These are phyloP conservation scores for Luperina nickerlii DNA, from an alignment of 2,888 invertebrate species.

Conservation along the genomic window DNA sequence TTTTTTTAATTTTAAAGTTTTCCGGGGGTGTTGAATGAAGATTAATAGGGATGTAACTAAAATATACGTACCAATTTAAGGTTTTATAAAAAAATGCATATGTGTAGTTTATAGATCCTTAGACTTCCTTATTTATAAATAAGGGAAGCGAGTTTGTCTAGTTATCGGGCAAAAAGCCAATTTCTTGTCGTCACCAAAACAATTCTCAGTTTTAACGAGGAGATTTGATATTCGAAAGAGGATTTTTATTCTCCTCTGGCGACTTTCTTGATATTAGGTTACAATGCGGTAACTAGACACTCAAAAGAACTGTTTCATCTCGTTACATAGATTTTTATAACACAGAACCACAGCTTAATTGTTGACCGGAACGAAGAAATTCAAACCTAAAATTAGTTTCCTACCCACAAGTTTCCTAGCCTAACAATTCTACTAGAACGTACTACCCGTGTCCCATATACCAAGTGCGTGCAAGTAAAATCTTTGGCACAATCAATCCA, in stretches of 20 bases:
- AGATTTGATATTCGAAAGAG: not conserved
- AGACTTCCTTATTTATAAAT: not conserved
- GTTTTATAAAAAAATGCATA: not conserved
- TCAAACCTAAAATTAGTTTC: too few species aligned
- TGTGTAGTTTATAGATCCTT: not conserved
- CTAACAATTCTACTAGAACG: not conserved
- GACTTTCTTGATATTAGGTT: not conserved
- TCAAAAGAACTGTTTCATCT: not conserved
- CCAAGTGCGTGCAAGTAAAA: conserved; percentile 34
- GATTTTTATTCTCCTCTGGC: not conserved
- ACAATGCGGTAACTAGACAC: not conserved
- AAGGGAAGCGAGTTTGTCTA: not conserved
- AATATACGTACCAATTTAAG: not conserved
- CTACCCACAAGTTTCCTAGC: not conserved
- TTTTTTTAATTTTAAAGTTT: conserved; percentile 36
- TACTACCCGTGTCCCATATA: not conserved
- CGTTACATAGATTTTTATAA: not conserved
- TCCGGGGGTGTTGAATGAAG: not conserved
- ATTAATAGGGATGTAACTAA: conserved; percentile 10
- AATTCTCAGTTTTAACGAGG: not conserved
- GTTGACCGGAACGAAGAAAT: not conserved
- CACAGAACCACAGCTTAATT: not conserved
- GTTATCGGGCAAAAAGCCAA: not conserved
- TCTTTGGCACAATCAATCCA: conserved; percentile 48
- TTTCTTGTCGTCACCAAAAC: not conserved